Evolutionary conservation across 2,888 invertebrate species (phyloP).

Genomic region (Hymenopus coronatus): DNA sequence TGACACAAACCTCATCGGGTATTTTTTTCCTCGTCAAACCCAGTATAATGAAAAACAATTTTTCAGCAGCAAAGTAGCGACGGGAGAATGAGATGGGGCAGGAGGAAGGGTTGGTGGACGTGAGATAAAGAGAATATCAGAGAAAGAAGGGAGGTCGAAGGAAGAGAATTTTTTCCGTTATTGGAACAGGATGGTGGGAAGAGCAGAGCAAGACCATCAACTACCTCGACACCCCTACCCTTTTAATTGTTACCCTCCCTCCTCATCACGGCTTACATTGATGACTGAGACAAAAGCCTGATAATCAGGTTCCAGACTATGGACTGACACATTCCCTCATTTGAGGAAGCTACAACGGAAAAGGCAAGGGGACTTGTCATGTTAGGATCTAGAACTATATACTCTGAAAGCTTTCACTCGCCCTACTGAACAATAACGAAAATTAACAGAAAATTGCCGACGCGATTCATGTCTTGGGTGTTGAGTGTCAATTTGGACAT

Average conservation of each 20-base stretch:
- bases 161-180: background rate
- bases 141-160: background rate
- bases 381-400: too few relatives aligned
- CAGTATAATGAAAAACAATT: conserved; percentile 49
- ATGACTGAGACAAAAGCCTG: too few relatives aligned
- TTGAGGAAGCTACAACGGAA: too few relatives aligned
- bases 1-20: background rate
- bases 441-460: too few relatives aligned
- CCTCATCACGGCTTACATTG: background rate
- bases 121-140: background rate
- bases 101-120: background rate
- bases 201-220: background rate
- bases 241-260: conserved; percentile 11
- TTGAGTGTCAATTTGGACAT: too few relatives aligned
- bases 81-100: conserved; percentile 4
- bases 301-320: too few relatives aligned
- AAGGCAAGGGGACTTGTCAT: too few relatives aligned
- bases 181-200: background rate
- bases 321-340: too few relatives aligned
- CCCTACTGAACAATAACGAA: too few relatives aligned
- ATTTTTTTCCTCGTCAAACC: background rate
- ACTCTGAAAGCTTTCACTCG: too few relatives aligned
- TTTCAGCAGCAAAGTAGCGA: conserved; percentile 40
- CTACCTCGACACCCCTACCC: background rate
- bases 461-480: too few relatives aligned